phyloP scores from a whole-genome alignment of 2,113 vertebrate species.

The Catagonus wagneri region DNA sequence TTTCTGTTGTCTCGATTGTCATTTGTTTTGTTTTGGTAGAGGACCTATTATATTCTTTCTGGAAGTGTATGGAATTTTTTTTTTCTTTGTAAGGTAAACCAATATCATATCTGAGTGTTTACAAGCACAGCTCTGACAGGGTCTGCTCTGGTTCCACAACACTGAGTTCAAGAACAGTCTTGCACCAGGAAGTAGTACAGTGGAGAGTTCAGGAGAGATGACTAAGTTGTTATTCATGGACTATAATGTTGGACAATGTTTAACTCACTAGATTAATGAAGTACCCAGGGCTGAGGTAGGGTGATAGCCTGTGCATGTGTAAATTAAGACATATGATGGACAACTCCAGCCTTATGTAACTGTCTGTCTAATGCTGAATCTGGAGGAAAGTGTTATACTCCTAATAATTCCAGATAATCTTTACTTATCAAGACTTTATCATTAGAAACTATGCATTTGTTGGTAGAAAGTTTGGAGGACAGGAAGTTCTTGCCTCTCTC shows the following conservation, averaged over 20 bases:
- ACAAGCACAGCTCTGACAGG: background rate
- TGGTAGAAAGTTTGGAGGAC: background rate
- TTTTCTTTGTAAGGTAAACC: background rate
- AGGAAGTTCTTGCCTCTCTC: background rate
- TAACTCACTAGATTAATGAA: background rate
- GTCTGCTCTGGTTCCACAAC: background rate
- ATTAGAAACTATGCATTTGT: background rate
- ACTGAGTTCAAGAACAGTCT: background rate
- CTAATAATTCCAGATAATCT: background rate
- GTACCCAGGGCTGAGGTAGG: too few relatives aligned
- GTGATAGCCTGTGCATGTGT: background rate
- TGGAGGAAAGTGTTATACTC: background rate
- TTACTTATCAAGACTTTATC: background rate
- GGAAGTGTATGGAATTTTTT: background rate
- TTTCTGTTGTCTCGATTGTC: background rate
- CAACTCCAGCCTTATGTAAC: too few relatives aligned
- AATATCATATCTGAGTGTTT: background rate
- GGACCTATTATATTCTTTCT: background rate
- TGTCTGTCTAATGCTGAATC: background rate
- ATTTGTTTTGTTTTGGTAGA: background rate
- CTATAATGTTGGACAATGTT: background rate
- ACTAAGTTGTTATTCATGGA: background rate
- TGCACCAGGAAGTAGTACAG: background rate
- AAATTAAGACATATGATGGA: background rate
- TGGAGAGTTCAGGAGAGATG: background rate